These are phyloP conservation scores for Capra hircus DNA, from an alignment of 2,113 vertebrate genomes.

Conservation along the genomic window DNA sequence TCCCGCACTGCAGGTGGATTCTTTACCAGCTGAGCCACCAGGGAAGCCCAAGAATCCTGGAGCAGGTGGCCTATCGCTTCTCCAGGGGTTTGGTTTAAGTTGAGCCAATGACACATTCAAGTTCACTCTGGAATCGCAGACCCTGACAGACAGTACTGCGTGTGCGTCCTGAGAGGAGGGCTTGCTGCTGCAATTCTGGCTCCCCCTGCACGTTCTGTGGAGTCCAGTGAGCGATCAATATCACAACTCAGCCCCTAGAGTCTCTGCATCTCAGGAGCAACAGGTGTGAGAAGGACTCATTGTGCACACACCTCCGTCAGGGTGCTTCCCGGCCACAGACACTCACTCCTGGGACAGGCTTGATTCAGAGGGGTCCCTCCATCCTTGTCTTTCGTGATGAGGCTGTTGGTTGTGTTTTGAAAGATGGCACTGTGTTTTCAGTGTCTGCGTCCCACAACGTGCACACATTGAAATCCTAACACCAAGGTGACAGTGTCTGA, in stretches of 20 bases:
- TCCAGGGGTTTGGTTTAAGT: background rate
- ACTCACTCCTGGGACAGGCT: accelerated
- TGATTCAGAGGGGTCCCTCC: accelerated
- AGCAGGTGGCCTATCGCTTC: background rate
- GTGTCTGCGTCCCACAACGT: background rate
- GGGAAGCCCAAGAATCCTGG: background rate
- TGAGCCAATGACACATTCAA: background rate
- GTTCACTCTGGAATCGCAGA: background rate
- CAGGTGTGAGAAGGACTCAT: background rate
- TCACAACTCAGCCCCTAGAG: background rate
- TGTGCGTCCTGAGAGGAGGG: background rate
- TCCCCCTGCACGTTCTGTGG: background rate
- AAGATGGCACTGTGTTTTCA: background rate
- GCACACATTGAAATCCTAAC: background rate
- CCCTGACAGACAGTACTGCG: background rate
- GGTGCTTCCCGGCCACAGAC: accelerated
- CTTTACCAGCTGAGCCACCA: background rate
- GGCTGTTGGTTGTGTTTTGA: background rate
- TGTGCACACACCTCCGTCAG: accelerated
- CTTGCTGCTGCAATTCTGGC: background rate
- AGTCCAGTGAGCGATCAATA: accelerated
- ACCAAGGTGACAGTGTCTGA: too few species aligned
- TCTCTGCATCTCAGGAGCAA: background rate
- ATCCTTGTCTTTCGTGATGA: background rate
- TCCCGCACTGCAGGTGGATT: accelerated